Conservation (phyloP, 1,140 invertebrate species). For the Periplaneta americana region DNA sequence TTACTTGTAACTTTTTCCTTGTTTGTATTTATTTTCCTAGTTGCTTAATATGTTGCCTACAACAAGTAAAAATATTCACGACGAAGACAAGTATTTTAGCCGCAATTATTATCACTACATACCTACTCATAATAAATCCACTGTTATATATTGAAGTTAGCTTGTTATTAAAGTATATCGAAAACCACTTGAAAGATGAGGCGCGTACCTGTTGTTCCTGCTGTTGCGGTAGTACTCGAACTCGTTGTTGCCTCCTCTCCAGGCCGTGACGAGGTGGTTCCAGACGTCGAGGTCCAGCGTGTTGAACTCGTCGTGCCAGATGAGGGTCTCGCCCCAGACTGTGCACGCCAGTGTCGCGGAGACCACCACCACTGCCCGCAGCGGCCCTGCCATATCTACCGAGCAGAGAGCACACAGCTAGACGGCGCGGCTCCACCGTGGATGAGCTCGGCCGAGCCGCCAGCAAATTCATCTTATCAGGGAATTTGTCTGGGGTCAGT, state of each 20-base stretch:
- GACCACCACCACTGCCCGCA: neutral
- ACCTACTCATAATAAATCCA: too few relatives aligned
- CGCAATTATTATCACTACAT: too few relatives aligned
- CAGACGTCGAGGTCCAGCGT: constrained; percentile 18
- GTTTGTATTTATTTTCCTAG: too few relatives aligned
- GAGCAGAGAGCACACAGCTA: neutral
- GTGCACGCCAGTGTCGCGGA: neutral
- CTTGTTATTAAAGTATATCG: too few relatives aligned
- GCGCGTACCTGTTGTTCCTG: constrained; percentile 25
- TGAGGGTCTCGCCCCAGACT: constrained; percentile 6
- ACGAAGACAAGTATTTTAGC: too few relatives aligned
- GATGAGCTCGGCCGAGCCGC: neutral
- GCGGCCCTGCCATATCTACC: neutral
- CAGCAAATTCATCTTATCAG: neutral
- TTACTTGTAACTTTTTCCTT: too few relatives aligned
- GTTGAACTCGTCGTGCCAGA: constrained; percentile 23
- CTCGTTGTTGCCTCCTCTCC: constrained; percentile 25
- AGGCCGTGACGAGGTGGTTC: constrained; percentile 24
- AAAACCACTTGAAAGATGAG: too few relatives aligned
- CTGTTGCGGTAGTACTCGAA: constrained; percentile 26
- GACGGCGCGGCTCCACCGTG: neutral
- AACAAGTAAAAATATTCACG: too few relatives aligned
- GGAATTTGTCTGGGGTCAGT: neutral
- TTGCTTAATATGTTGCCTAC: too few relatives aligned
- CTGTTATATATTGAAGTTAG: too few relatives aligned